phyloP scores from a whole-genome alignment of 2,888 invertebrate genomes.

The Machimus atricapillus region DNA sequence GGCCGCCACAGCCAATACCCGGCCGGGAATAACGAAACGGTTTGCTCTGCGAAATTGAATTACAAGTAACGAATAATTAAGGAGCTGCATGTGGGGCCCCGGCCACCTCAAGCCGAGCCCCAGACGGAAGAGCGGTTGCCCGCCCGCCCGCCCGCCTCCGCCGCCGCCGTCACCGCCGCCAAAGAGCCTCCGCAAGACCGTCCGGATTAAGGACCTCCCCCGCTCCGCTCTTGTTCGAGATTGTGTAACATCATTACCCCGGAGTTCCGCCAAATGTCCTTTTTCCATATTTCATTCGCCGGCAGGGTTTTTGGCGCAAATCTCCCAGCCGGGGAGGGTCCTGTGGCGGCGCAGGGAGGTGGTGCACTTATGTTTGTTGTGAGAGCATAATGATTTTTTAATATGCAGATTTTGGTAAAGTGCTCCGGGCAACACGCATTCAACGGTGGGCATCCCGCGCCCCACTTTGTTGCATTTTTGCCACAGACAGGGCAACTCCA shows the following conservation, averaged over 20 bases:
- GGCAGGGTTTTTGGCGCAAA: neutral
- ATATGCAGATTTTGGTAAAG: conserved; percentile 36
- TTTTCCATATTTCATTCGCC: conserved; percentile 7
- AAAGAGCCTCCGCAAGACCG: neutral
- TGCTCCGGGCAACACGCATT: conserved; percentile 36
- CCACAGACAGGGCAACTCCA: neutral
- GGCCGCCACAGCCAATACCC: neutral
- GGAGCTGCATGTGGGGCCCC: conserved; percentile 8
- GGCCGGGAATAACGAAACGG: conserved; percentile 9
- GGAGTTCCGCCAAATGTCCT: conserved; percentile 15
- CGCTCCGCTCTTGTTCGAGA: neutral
- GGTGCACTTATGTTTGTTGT: conserved; percentile 26
- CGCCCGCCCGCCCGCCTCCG: neutral
- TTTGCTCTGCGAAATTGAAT: conserved; percentile 33
- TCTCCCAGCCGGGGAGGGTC: neutral
- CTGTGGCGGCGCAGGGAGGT: neutral
- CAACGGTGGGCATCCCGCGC: conserved; percentile 4
- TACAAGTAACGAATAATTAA: conserved; percentile 42
- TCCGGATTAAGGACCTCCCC: conserved; percentile 2
- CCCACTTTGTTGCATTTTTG: conserved; percentile 3
- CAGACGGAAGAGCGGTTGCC: neutral
- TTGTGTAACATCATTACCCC: conserved; percentile 38
- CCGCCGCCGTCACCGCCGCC: neutral
- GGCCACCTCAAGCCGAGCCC: neutral
- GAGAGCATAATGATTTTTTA: conserved; percentile 39